phyloP scores from a whole-genome alignment of 2,888 invertebrate genomes.

The Pheosia gnoma region DNA sequence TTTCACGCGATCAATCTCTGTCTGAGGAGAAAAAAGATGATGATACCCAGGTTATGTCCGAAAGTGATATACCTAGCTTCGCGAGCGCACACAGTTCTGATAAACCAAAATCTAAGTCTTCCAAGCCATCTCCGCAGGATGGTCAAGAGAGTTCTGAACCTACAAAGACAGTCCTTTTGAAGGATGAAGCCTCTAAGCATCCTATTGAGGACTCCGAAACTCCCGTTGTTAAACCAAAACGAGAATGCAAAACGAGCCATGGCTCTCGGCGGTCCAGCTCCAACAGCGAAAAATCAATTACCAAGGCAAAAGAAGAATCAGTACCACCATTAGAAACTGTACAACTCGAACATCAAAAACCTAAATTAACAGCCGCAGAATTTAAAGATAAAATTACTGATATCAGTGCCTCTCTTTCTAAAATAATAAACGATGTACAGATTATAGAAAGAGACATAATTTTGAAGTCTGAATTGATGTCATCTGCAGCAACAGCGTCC shows the following conservation, averaged over 20 bases:
- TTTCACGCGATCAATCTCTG: slow-evolving; percentile 85
- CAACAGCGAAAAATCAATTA: slow-evolving; percentile 78
- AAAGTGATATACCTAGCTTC: slow-evolving; percentile 86
- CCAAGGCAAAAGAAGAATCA: slow-evolving; percentile 64
- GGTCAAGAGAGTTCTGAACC: slow-evolving; percentile 62
- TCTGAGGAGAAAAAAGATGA: slow-evolving; percentile 85
- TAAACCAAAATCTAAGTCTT: slow-evolving; percentile 68
- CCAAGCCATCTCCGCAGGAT: slow-evolving; percentile 61
- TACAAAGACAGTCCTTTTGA: slow-evolving; percentile 57
- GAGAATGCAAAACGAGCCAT: slow-evolving; percentile 71
- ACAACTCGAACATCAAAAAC: slow-evolving; percentile 23
- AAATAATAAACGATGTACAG: slow-evolving; percentile 82
- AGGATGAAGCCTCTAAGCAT: slow-evolving; percentile 57
- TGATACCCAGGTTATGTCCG: slow-evolving; percentile 82
- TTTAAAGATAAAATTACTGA: slow-evolving; percentile 53
- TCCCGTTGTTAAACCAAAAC: slow-evolving; percentile 49
- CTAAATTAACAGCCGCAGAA: slow-evolving; percentile 48
- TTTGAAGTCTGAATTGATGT: slow-evolving; percentile 86
- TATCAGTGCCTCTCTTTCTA: slow-evolving; percentile 63
- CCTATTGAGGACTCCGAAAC: slow-evolving; percentile 39
- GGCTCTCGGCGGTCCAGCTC: slow-evolving; percentile 74
- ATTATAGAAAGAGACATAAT: slow-evolving; percentile 87
- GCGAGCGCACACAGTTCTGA: slow-evolving; percentile 86
- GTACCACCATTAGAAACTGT: slow-evolving; percentile 29
- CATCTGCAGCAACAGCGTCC: slow-evolving; percentile 86